Evolutionary conservation across 2,113 vertebrate genomes (phyloP).

Genomic region (Numenius arquata): DNA sequence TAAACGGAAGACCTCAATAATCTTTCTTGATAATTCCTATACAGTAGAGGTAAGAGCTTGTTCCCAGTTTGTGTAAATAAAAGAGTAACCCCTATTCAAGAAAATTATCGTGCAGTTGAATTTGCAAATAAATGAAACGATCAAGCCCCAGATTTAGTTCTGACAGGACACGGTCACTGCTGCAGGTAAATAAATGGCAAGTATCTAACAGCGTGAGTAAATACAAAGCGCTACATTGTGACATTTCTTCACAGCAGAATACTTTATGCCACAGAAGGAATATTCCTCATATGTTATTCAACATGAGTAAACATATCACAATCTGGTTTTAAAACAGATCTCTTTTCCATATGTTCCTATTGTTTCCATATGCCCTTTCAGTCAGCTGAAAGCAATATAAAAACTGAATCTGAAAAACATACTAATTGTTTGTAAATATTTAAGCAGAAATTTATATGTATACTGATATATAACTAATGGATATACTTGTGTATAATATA

Average conservation of each 20-base stretch:
- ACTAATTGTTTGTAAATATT: constrained; percentile 26
- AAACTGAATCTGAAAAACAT: background rate
- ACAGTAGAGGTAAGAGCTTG: background rate
- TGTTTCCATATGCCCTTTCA: constrained; percentile 44
- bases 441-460: constrained; percentile 5
- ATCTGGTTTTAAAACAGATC: constrained; percentile 29
- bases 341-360: constrained; percentile 19
- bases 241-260: background rate
- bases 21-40: background rate
- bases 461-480: constrained; percentile 19
- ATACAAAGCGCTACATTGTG: background rate
- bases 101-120: background rate
- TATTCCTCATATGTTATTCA: background rate
- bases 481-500: background rate
- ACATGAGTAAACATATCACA: background rate
- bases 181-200: background rate
- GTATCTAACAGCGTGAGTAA: background rate
- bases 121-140: background rate
- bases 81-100: background rate
- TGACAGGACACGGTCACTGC: background rate
- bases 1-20: background rate
- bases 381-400: constrained; percentile 53
- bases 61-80: background rate
- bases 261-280: background rate
- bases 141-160: background rate